Evolutionary conservation across 2,797 vertebrate genomes (phyloP).

Genomic region (Hippoglossus hippoglossus): DNA sequence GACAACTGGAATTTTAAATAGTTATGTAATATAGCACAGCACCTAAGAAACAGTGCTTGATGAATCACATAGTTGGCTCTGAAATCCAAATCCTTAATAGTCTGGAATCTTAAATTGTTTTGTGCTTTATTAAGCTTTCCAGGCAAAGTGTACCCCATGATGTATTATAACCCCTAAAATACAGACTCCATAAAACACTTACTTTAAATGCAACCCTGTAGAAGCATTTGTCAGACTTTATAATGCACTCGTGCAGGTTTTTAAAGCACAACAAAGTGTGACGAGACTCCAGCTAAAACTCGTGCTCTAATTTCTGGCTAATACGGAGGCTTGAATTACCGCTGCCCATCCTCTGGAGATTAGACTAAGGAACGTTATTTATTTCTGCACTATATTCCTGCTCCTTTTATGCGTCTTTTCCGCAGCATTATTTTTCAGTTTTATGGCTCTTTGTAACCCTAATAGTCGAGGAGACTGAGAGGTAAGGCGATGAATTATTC

Average conservation of each 20-base stretch:
- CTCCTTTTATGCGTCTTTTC: conserved; percentile 31
- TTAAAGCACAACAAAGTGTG: neutral
- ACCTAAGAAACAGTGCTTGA: neutral
- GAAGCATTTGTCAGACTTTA: neutral
- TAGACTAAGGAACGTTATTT: conserved; percentile 28
- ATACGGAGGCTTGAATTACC: conserved; percentile 11
- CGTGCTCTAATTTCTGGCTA: conserved; percentile 28
- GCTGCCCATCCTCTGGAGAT: conserved; percentile 6
- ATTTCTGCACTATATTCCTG: conserved; percentile 15
- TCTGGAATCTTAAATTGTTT: neutral
- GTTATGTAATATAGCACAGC: neutral
- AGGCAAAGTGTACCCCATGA: neutral
- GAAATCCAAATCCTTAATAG: conserved; percentile 9
- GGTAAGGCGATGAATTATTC: conserved; percentile 77
- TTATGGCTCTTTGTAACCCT: conserved; percentile 62
- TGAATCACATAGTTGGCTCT: conserved; percentile 6
- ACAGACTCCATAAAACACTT: neutral
- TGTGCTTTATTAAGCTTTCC: conserved; percentile 5
- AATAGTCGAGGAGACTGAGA: conserved; percentile 58
- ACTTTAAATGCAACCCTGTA: neutral
- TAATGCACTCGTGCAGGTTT: neutral
- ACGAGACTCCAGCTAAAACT: conserved; percentile 2
- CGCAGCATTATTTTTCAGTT: conserved; percentile 46
- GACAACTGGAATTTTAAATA: neutral
- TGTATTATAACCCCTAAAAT: neutral